These are phyloP conservation scores for Mesitornis unicolor DNA, from an alignment of 2,113 vertebrate species.

Conservation along the genomic window DNA sequence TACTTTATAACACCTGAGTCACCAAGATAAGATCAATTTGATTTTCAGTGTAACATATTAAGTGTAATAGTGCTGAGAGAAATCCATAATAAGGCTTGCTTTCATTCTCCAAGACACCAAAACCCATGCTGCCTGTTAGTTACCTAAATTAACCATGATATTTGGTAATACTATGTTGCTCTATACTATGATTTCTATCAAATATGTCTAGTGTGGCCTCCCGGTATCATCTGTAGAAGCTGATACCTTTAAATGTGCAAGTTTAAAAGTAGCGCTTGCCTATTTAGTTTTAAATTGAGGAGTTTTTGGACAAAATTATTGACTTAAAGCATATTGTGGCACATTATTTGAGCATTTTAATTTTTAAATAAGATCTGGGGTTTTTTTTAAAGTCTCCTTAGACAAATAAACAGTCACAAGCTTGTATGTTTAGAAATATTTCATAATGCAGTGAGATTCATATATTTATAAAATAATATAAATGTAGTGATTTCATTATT, in stretches of 20 bases:
- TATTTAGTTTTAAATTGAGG: background rate
- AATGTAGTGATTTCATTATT: background rate
- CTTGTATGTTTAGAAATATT: background rate
- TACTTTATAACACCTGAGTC: background rate
- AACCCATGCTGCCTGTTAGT: background rate
- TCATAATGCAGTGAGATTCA: background rate
- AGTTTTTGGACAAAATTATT: background rate
- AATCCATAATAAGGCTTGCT: background rate
- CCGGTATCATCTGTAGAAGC: background rate
- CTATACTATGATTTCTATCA: background rate
- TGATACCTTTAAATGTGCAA: background rate
- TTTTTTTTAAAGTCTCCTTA: background rate
- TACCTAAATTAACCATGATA: background rate
- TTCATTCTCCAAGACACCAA: background rate
- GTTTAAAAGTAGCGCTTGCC: accelerated
- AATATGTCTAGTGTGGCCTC: background rate
- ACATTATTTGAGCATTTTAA: background rate
- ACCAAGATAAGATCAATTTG: background rate
- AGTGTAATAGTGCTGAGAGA: background rate
- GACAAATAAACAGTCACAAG: background rate
- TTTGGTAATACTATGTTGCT: background rate
- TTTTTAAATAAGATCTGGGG: background rate
- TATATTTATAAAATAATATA: background rate
- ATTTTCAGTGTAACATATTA: background rate
- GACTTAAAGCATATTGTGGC: background rate